Conservation (phyloP, 2,113 vertebrate species). For the Zosterops pallidus region DNA sequence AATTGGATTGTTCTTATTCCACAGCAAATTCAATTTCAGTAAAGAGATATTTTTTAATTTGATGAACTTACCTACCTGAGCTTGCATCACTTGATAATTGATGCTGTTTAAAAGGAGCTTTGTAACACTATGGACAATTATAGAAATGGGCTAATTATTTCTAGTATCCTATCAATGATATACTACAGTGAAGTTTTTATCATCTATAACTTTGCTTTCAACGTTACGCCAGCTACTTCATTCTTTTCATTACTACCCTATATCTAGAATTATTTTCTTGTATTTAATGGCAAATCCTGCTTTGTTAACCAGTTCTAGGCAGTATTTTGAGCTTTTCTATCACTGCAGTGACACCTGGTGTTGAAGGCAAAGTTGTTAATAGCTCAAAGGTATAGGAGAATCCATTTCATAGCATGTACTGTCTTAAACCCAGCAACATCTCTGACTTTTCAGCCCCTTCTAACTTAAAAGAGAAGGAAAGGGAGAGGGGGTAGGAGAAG, state of each 20-base stretch:
- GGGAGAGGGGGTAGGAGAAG: fast-evolving
- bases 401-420: background rate
- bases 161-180: background rate
- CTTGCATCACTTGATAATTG: background rate
- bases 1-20: background rate
- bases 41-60: background rate
- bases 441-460: background rate
- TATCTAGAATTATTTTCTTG: background rate
- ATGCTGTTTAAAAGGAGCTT: background rate
- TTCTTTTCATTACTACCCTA: background rate
- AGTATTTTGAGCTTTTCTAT: background rate
- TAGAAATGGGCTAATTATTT: background rate
- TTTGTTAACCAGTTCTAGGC: background rate
- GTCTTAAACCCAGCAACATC: background rate
- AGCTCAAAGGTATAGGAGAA: background rate
- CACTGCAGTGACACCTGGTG: slow-evolving; percentile 65
- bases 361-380: background rate
- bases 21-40: background rate
- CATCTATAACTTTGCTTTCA: background rate
- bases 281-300: background rate
- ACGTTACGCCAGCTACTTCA: background rate
- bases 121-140: background rate
- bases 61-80: background rate
- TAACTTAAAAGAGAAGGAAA: background rate
- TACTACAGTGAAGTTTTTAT: background rate